Evolutionary conservation across 2,888 invertebrate genomes (phyloP).

Genomic region (Cataglyphis albicans): DNA sequence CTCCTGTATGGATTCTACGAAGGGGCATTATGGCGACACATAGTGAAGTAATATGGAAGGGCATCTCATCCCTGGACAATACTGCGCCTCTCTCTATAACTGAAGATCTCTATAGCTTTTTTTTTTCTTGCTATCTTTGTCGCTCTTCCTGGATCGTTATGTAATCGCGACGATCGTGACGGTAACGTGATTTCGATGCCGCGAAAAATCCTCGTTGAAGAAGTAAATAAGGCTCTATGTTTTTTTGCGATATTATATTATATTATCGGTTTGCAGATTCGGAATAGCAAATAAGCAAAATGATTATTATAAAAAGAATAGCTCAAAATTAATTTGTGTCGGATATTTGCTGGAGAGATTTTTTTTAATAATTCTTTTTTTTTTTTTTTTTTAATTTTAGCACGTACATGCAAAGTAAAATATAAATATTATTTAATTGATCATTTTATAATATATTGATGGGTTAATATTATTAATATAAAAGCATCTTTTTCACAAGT

Average conservation of each 20-base stretch:
- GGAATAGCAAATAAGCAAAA: background rate
- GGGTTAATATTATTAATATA: background rate
- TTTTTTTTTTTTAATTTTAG: background rate
- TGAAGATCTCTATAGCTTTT: constrained; percentile 64
- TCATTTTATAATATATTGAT: background rate
- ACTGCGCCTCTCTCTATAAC: constrained; percentile 54
- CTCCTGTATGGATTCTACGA: constrained; percentile 80
- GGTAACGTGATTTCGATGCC: constrained; percentile 9
- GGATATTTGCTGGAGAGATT: background rate
- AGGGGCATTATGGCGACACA: constrained; percentile 79
- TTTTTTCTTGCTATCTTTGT: constrained; percentile 20
- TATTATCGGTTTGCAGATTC: background rate
- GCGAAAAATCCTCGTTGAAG: background rate
- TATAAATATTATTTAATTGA: background rate
- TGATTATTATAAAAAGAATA: background rate
- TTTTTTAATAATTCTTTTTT: background rate
- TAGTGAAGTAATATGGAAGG: constrained; percentile 78
- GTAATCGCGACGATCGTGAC: constrained; percentile 31
- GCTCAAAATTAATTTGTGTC: background rate
- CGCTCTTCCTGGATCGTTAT: constrained; percentile 43
- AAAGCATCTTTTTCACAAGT: background rate
- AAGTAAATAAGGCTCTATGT: constrained; percentile 5
- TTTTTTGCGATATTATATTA: background rate
- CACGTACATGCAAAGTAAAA: background rate
- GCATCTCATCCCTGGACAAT: constrained; percentile 82